Evolutionary conservation across 1,140 invertebrate genomes (phyloP).

Genomic region (Trachelipus rathkii): DNA sequence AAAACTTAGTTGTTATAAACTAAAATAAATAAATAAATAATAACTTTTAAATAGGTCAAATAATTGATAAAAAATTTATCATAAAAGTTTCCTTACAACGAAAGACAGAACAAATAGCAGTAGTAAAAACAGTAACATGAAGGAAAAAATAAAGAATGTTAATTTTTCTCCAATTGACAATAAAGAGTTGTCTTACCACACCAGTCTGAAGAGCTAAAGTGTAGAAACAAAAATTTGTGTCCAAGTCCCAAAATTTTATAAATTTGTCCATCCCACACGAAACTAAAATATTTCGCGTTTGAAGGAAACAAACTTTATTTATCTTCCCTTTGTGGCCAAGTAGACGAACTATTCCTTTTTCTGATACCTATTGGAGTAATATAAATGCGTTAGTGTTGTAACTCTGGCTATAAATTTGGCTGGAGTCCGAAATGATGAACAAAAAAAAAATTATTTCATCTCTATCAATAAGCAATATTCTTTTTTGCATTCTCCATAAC

Average conservation of each 20-base stretch:
- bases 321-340: constrained; percentile 87
- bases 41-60: too few relatives aligned
- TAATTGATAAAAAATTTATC: too few relatives aligned
- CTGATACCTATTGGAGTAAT: constrained; percentile 35
- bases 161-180: not conserved
- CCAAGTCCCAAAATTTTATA: constrained; percentile 96
- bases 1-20: too few relatives aligned
- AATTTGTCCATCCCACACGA: constrained; percentile 90
- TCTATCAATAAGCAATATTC: too few relatives aligned
- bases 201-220: constrained; percentile 65
- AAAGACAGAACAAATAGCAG: too few relatives aligned
- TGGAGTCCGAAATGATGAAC: not conserved
- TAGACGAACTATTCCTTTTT: constrained; percentile 57
- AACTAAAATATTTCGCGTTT: constrained; percentile 66
- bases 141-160: too few relatives aligned
- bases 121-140: too few relatives aligned
- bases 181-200: constrained; percentile 52
- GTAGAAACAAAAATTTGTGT: constrained; percentile 91
- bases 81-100: too few relatives aligned
- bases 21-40: too few relatives aligned
- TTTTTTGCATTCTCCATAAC: not conserved
- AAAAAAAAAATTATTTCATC: too few relatives aligned
- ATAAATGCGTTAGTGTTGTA: not conserved
- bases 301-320: constrained; percentile 80
- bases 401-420: not conserved